Conservation (phyloP, 2,888 invertebrate species). For the Hipparchia sbordonii region DNA sequence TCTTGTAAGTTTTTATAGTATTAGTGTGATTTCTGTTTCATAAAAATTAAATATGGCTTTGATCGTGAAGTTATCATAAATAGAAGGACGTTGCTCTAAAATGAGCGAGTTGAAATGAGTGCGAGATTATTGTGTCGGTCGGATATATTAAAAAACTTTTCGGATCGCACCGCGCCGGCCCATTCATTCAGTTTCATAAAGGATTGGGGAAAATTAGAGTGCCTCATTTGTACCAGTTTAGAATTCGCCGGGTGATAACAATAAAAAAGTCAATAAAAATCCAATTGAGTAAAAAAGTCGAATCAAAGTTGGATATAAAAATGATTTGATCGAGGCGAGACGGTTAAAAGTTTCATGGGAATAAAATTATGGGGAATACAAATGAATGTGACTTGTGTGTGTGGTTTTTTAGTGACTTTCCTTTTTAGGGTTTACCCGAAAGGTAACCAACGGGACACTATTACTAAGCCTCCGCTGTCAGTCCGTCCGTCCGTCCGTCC, state of each 20-base stretch:
- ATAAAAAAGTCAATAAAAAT: slow-evolving; percentile 1
- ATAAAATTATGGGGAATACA: no score
- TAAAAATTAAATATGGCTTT: no score
- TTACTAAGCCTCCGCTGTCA: no score
- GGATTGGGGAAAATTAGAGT: slow-evolving; percentile 19
- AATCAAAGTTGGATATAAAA: neutral
- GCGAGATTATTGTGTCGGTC: slow-evolving; percentile 23
- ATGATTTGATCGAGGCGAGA: neutral
- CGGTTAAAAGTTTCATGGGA: neutral
- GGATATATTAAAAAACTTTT: slow-evolving; percentile 38
- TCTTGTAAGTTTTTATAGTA: no score
- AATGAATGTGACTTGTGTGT: no score
- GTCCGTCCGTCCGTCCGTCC: no score
- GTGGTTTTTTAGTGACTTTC: no score
- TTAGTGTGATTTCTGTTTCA: no score
- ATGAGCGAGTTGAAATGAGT: slow-evolving; percentile 15
- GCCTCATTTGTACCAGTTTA: slow-evolving; percentile 15
- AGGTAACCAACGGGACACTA: no score
- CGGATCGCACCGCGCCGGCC: slow-evolving; percentile 17
- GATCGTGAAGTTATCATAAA: neutral
- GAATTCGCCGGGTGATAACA: neutral
- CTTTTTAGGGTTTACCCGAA: no score
- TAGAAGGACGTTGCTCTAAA: slow-evolving; percentile 9
- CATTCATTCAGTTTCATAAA: slow-evolving; percentile 22
- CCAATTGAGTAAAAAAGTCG: neutral